Conservation (phyloP, 2,797 vertebrate genomes). For the Neopelma chrysocephalum region DNA sequence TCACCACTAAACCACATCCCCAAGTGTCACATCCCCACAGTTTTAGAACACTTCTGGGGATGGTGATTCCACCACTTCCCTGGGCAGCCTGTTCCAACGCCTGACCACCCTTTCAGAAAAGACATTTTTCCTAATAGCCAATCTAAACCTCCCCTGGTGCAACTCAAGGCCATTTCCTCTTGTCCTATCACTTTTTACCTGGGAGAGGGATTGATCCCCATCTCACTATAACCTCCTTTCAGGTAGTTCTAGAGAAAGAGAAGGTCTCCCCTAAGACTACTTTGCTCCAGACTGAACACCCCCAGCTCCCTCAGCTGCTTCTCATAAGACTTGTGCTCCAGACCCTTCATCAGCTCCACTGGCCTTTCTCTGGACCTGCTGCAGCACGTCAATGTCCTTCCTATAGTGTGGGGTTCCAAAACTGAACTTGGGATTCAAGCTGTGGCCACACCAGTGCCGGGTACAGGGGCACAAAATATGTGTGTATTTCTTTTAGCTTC, state of each 20-base stretch:
- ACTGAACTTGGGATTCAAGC: not conserved
- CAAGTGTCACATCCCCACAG: not conserved
- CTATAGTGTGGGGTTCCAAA: not conserved
- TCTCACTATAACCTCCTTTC: not conserved
- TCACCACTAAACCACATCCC: too few relatives aligned
- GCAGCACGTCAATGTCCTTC: not conserved
- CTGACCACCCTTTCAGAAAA: not conserved
- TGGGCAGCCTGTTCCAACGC: not conserved
- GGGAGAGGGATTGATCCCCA: not conserved
- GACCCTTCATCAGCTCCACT: not conserved
- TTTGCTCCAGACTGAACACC: not conserved
- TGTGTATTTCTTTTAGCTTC: not conserved
- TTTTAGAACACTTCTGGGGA: not conserved
- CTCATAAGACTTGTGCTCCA: not conserved
- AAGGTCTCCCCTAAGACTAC: not conserved
- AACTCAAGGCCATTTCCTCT: not conserved
- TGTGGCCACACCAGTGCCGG: not conserved
- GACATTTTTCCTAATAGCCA: not conserved
- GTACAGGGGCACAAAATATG: not conserved
- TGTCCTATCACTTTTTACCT: not conserved
- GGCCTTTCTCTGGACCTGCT: not conserved
- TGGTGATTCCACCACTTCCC: not conserved
- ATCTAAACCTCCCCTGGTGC: not conserved
- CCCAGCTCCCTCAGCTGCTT: not conserved
- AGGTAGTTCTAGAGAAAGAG: not conserved